Evolutionary conservation across 2,113 vertebrate genomes (phyloP).

Genomic region (Centropus bengalensis): DNA sequence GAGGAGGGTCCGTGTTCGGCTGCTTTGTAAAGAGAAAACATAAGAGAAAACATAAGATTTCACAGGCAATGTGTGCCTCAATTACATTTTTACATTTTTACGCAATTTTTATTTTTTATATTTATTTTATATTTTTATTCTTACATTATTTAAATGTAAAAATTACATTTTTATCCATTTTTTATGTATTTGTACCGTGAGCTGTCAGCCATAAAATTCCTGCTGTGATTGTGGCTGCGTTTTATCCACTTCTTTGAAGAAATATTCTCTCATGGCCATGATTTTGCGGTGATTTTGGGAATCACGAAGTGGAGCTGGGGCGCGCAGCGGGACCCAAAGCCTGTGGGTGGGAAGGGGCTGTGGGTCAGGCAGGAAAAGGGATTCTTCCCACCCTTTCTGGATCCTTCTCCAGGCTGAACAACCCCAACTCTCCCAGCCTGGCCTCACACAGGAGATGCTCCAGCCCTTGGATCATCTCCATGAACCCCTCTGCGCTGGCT

Average conservation of each 20-base stretch:
- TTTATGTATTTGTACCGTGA: too few species aligned
- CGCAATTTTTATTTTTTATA: too few species aligned
- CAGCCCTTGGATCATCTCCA: too few species aligned
- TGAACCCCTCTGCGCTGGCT: too few species aligned
- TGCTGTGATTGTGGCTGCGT: background rate
- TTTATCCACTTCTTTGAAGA: background rate
- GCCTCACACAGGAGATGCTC: too few species aligned
- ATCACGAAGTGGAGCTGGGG: background rate
- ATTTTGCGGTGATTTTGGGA: rapidly evolving
- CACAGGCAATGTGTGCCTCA: background rate
- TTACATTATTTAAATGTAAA: too few species aligned
- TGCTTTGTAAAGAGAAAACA: background rate
- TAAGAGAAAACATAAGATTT: background rate
- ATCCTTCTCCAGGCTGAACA: too few species aligned
- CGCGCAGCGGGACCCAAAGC: background rate
- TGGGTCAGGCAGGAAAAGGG: background rate
- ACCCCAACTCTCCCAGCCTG: too few species aligned
- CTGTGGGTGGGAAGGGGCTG: background rate
- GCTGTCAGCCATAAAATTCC: background rate
- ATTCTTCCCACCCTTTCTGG: too few species aligned
- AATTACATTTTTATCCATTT: background rate
- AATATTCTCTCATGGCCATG: rapidly evolving
- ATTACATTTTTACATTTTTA: too few species aligned
- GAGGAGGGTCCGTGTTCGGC: background rate
- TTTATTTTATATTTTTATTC: too few species aligned